Percentiles rank a stretch among this genome's conserved stretches.
phyloP scores from a whole-genome alignment of 2,888 invertebrate genomes.

The Oasisia sp. region DNA sequence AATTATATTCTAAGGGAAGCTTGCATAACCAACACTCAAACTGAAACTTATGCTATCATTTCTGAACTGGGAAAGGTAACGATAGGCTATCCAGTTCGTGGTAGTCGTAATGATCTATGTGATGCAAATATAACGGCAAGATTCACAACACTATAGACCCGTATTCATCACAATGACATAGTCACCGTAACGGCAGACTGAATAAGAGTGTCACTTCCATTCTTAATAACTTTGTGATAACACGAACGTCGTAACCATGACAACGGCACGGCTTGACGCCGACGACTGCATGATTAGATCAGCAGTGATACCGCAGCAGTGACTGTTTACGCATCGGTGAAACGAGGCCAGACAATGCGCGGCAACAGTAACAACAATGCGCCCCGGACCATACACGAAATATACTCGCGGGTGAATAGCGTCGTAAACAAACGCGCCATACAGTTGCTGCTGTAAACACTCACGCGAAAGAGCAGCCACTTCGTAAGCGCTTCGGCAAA shows the following conservation, averaged over 20 bases:
- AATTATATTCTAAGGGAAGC: neutral
- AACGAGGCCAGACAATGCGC: neutral
- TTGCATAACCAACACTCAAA: neutral
- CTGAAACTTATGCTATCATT: neutral
- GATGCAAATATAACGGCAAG: neutral
- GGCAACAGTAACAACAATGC: neutral
- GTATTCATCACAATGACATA: neutral
- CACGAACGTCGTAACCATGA: slow-evolving; percentile 1
- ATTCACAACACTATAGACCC: neutral
- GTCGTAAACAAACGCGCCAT: neutral
- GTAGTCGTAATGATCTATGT: neutral
- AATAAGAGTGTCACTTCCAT: neutral
- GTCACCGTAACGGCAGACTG: neutral
- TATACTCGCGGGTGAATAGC: neutral
- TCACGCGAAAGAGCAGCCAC: neutral
- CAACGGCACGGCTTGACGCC: neutral
- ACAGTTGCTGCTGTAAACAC: neutral
- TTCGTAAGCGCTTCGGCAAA: slow-evolving; percentile 9
- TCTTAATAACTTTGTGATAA: slow-evolving; percentile 1
- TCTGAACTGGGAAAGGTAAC: neutral
- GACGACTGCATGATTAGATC: neutral
- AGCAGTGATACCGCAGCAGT: neutral
- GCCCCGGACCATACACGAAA: neutral
- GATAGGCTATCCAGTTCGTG: neutral
- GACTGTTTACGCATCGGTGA: neutral